phyloP scores from a whole-genome alignment of 2,113 vertebrate genomes.

The Chionodraco myersi region DNA sequence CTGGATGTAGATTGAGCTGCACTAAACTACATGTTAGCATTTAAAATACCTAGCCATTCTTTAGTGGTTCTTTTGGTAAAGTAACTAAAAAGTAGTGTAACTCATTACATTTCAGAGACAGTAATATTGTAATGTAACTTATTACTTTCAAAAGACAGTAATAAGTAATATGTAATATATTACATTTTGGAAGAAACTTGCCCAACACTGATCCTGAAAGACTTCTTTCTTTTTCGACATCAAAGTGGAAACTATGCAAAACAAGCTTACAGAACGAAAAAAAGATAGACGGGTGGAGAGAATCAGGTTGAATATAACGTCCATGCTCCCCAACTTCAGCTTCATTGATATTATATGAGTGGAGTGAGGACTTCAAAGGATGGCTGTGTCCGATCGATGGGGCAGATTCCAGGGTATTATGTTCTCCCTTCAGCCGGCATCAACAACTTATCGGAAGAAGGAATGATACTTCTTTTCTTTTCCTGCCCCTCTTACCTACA shows the following conservation, averaged over 20 bases:
- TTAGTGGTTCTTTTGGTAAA: too few species aligned
- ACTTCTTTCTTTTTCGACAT: constrained; percentile 52
- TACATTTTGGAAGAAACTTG: too few species aligned
- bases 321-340: constrained; percentile 32
- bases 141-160: too few species aligned
- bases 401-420: constrained; percentile 53
- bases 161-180: too few species aligned
- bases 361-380: constrained; percentile 60
- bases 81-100: too few species aligned
- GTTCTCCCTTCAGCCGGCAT: constrained; percentile 45
- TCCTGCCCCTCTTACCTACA: constrained; percentile 1
- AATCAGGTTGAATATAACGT: constrained; percentile 47
- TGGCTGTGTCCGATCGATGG: constrained; percentile 39
- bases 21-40: too few species aligned
- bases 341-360: constrained; percentile 55
- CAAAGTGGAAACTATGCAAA: constrained; percentile 63
- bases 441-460: constrained; percentile 41
- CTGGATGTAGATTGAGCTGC: too few species aligned
- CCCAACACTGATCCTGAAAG: constrained; percentile 27
- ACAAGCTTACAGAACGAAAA: constrained; percentile 36
- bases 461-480: constrained; percentile 15
- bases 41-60: too few species aligned
- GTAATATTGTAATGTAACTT: too few species aligned
- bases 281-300: constrained; percentile 29
- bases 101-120: too few species aligned